These are phyloP conservation scores for Anoplius nigerrimus DNA, from an alignment of 2,888 invertebrate genomes.

Conservation along the genomic window DNA sequence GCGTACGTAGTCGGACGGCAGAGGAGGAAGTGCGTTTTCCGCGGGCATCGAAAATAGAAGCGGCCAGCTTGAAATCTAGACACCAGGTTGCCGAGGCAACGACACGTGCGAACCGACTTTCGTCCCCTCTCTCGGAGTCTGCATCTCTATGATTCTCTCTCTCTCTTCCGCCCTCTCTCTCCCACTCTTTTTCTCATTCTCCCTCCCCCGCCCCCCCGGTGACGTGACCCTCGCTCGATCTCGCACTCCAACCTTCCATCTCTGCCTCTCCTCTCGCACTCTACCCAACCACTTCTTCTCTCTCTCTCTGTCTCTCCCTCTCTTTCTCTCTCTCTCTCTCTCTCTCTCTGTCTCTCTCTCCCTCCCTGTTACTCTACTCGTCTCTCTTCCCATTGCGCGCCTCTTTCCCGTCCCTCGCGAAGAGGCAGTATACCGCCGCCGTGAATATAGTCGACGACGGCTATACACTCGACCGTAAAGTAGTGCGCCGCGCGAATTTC, in stretches of 20 bases:
- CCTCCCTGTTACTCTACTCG: not conserved
- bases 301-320: conserved; percentile 2
- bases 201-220: not conserved
- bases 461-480: conserved; percentile 16
- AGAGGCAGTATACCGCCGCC: conserved; percentile 12
- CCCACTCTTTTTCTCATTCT: conserved; percentile 17
- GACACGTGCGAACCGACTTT: conserved; percentile 53
- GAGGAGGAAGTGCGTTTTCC: conserved; percentile 55
- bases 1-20: conserved; percentile 16
- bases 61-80: conserved; percentile 46
- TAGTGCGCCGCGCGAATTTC: conserved; percentile 29
- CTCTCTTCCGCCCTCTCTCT: not conserved
- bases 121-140: conserved; percentile 10
- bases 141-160: conserved; percentile 6
- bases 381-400: conserved; percentile 12
- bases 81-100: conserved; percentile 61
- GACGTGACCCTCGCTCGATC: conserved; percentile 4
- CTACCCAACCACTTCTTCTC: conserved; percentile 14
- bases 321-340: conserved; percentile 8
- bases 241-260: conserved; percentile 8
- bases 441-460: conserved; percentile 17
- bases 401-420: too few relatives aligned
- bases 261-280: not conserved
- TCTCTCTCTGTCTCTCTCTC: conserved; percentile 17
- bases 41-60: conserved; percentile 61